phyloP scores from a whole-genome alignment of 2,113 vertebrate genomes.

The Hippocampus guttulatus region DNA sequence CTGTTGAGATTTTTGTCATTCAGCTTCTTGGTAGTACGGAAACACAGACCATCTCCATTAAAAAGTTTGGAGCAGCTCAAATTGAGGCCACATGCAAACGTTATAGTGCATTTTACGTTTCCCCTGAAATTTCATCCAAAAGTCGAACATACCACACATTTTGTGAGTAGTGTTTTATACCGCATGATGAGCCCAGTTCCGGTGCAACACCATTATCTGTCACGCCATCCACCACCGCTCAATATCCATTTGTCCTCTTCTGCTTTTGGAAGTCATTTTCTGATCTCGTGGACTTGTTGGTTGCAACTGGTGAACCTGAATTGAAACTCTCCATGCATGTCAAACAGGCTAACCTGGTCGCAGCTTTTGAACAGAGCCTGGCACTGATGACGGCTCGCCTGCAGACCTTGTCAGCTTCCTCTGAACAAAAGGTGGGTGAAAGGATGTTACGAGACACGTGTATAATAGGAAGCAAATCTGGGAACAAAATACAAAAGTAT shows the following conservation, averaged over 20 bases:
- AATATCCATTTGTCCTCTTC: conserved; percentile 26
- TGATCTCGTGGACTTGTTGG: conserved; percentile 27
- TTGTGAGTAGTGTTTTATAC: too few species aligned
- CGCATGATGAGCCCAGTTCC: too few species aligned
- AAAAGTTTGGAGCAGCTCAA: too few species aligned
- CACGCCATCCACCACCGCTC: conserved; percentile 49
- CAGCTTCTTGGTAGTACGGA: too few species aligned
- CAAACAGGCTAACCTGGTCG: conserved; percentile 90
- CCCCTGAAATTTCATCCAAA: too few species aligned
- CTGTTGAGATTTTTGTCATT: too few species aligned
- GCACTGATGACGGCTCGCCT: conserved; percentile 94
- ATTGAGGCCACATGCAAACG: too few species aligned
- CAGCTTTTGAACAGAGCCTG: conserved; percentile 95
- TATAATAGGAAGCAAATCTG: not conserved
- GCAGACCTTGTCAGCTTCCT: conserved; percentile 85
- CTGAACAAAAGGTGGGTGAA: conserved; percentile 84
- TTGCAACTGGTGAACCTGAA: conserved; percentile 25
- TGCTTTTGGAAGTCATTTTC: conserved; percentile 43
- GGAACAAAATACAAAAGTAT: not conserved
- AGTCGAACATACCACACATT: not conserved
- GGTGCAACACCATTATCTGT: not conserved
- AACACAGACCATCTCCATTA: too few species aligned
- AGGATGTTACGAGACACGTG: not conserved
- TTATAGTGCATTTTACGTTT: too few species aligned
- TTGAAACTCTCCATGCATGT: not conserved